Evolutionary conservation across 2,113 vertebrate genomes (phyloP).

Genomic region (Leptodactylus fuscus): DNA sequence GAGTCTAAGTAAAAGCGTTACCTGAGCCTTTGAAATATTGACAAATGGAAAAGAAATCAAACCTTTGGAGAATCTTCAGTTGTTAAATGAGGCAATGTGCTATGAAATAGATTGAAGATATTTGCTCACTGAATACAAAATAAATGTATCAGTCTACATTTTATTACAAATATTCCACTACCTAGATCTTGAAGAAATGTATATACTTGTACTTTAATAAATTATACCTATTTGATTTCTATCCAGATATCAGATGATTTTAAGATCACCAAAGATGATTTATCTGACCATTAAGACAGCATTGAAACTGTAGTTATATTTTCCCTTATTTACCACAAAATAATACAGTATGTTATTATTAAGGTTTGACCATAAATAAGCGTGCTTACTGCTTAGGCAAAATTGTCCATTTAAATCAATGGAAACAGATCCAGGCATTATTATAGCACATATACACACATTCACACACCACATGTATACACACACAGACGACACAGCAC

Average conservation of each 20-base stretch:
- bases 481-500: too few relatives aligned
- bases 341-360: too few relatives aligned
- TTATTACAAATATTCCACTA: slow-evolving; percentile 10
- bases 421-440: too few relatives aligned
- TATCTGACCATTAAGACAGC: neutral
- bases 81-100: slow-evolving; percentile 55
- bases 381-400: too few relatives aligned
- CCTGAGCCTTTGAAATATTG: slow-evolving; percentile 57
- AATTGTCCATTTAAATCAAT: too few relatives aligned
- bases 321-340: too few relatives aligned
- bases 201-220: slow-evolving; percentile 10
- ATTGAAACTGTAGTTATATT: neutral
- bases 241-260: neutral
- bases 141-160: slow-evolving; percentile 25
- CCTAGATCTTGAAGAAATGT: neutral
- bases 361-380: too few relatives aligned
- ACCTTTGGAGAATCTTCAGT: slow-evolving; percentile 54
- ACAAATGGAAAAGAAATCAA: slow-evolving; percentile 55
- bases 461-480: too few relatives aligned
- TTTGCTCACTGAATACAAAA: slow-evolving; percentile 53
- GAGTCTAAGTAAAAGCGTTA: slow-evolving; percentile 53
- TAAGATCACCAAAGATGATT: neutral
- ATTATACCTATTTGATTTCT: neutral
- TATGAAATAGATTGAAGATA: slow-evolving; percentile 57
- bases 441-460: too few relatives aligned